Evolutionary conservation across 1,140 invertebrate genomes (phyloP), one percentile per base, ranked within the genome.

Genomic region (Drosophila subpulchrella): DNA sequence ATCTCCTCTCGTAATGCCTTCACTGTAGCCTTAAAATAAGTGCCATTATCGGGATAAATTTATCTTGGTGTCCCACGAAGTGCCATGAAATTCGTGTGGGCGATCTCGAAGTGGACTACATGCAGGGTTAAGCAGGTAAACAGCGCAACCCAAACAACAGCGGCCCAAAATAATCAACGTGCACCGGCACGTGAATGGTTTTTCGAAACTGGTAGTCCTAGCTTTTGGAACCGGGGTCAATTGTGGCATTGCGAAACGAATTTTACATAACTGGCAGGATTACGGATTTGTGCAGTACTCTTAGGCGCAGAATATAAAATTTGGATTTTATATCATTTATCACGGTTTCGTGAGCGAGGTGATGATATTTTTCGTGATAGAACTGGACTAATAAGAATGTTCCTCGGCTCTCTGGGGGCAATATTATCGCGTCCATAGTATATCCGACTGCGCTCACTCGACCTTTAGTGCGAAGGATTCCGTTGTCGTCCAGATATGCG

Each of bases 21-120:
- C 32, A 42, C 48, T 6, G 60, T 54, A 3, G 60, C 50, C 27
- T 55, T 62, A 6, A 55, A n/a, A n/a, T n/a, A n/a, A n/a, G n/a
- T n/a, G n/a, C n/a, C n/a, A n/a, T n/a, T n/a, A n/a, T n/a, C n/a
- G n/a, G n/a, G n/a, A n/a, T n/a, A n/a, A 62, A 44, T 62, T 44
- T 62, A 17, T 62, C 39, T 44, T 12, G 50, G 39, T 3, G 48
- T 53, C 11, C 30, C 38, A 24, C 39, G 39, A 30, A 34, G 27
- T n/a, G n/a, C n/a, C n/a, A n/a, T 12, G 8, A 55, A 62, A 20
- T 55, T 62, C 5, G 48, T 61, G 20, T 42, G 38, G 4, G 47
- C 47, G 5, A 53, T 32, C 12, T 53, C 24, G 3, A 53, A 30
- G 27, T 61, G 58, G 12, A 61, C 36, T 15, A 36, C 59, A 15